These are phyloP conservation scores for Drosophila lini DNA, from an alignment of 1,140 invertebrate genomes.

Conservation along the genomic window DNA sequence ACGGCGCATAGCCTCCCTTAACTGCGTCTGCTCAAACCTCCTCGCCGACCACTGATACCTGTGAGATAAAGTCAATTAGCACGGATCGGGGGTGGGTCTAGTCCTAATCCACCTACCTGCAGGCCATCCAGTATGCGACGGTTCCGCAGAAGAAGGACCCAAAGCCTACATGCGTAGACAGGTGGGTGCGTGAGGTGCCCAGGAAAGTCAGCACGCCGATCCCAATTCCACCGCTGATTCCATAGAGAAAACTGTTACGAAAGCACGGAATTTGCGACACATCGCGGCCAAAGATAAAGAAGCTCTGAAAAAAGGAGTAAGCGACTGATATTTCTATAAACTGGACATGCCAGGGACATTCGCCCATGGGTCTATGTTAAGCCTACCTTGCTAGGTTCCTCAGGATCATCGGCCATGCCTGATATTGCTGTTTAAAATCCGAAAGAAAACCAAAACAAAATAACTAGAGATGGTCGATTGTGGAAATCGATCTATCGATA, in stretches of 20 bases:
- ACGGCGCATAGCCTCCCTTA: constrained; percentile 81
- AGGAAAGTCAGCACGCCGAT: constrained; percentile 86
- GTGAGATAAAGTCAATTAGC: constrained; percentile 5
- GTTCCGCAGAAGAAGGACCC: constrained; percentile 86
- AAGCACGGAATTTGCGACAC: constrained; percentile 87
- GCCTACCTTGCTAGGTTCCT: constrained; percentile 58
- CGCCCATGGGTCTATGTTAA: background rate
- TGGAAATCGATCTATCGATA: background rate
- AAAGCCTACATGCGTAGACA: constrained; percentile 85
- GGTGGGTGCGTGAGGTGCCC: constrained; percentile 85
- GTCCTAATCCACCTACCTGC: constrained; percentile 71
- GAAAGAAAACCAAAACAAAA: constrained; percentile 31
- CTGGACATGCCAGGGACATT: background rate
- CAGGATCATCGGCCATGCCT: constrained; percentile 59
- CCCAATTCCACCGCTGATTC: constrained; percentile 86
- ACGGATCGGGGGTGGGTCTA: background rate
- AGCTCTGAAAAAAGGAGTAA: constrained; percentile 42
- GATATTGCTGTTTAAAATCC: constrained; percentile 19
- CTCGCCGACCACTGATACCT: constrained; percentile 85
- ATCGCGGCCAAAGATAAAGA: constrained; percentile 86
- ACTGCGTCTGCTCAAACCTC: constrained; percentile 84
- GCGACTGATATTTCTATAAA: background rate
- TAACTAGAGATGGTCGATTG: background rate
- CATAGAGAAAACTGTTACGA: constrained; percentile 87
- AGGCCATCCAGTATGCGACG: constrained; percentile 85